These are phyloP conservation scores for Smutsia gigantea DNA, from an alignment of 2,797 vertebrate genomes.

Conservation along the genomic window DNA sequence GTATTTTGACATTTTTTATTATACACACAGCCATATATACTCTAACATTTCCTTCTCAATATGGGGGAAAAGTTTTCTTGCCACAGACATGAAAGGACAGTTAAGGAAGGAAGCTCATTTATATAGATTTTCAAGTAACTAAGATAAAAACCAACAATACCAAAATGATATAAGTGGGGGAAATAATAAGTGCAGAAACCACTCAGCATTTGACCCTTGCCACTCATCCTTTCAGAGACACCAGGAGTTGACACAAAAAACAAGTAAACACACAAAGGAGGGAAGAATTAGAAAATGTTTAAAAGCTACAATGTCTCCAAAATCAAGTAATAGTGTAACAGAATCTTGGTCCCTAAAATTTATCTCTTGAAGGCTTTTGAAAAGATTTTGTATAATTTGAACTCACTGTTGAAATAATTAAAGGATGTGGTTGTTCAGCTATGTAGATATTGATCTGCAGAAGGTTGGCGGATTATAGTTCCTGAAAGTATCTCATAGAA, in stretches of 20 bases:
- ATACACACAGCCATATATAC: constrained; percentile 45
- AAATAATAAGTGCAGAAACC: constrained; percentile 6
- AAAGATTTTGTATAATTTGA: neutral
- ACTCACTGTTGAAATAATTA: neutral
- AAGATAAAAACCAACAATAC: constrained; percentile 64
- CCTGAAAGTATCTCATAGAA: neutral
- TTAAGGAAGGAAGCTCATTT: constrained; percentile 61
- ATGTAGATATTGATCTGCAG: neutral
- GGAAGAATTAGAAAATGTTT: neutral
- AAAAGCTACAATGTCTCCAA: neutral
- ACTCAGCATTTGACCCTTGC: constrained; percentile 50
- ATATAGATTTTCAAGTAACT: constrained; percentile 72
- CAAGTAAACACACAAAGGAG: neutral
- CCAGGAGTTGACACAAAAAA: neutral
- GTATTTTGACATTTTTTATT: constrained; percentile 80
- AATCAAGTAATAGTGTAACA: neutral
- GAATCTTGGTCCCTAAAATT: neutral
- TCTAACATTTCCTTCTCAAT: constrained; percentile 58
- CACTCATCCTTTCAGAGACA: neutral
- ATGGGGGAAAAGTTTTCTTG: constrained; percentile 48
- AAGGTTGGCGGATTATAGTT: neutral
- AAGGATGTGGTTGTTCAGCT: neutral
- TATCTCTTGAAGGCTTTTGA: neutral
- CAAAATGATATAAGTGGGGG: constrained; percentile 51
- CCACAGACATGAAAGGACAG: constrained; percentile 54